phyloP scores from a whole-genome alignment of 2,113 vertebrate species.

The Cynoglossus semilaevis region DNA sequence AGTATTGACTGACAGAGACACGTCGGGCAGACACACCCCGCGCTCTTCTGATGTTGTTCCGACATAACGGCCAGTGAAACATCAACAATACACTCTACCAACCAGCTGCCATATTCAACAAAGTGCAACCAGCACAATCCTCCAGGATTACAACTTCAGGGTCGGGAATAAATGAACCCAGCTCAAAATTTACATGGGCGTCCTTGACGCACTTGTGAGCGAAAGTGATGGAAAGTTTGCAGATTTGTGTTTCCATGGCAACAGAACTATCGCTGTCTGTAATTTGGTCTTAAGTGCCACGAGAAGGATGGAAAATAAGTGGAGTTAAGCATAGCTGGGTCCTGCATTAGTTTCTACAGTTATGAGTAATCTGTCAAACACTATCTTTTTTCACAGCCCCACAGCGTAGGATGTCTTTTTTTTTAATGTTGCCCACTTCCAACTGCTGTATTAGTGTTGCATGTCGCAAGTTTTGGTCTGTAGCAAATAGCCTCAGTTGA shows the following conservation, averaged over 20 bases:
- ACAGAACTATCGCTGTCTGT: background rate
- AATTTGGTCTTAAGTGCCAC: background rate
- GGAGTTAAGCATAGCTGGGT: background rate
- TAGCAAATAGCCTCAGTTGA: too few relatives aligned
- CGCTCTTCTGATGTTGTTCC: background rate
- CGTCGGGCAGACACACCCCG: background rate
- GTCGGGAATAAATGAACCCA: background rate
- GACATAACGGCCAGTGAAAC: background rate
- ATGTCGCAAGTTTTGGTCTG: too few relatives aligned
- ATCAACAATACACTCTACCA: background rate
- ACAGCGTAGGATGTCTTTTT: too few relatives aligned
- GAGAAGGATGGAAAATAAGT: background rate
- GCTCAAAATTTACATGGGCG: background rate
- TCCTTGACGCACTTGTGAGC: background rate
- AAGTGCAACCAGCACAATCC: background rate
- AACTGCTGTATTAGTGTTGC: too few relatives aligned
- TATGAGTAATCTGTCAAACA: background rate
- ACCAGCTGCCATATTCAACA: background rate
- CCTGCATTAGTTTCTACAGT: constrained; percentile 2
- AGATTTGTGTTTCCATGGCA: constrained; percentile 4
- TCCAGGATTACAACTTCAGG: background rate
- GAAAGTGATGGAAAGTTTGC: background rate
- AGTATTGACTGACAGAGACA: background rate
- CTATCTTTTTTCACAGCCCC: background rate
- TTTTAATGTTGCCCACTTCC: too few relatives aligned